Conservation (phyloP, 2,797 vertebrate species). For the Etheostoma perlongum region DNA sequence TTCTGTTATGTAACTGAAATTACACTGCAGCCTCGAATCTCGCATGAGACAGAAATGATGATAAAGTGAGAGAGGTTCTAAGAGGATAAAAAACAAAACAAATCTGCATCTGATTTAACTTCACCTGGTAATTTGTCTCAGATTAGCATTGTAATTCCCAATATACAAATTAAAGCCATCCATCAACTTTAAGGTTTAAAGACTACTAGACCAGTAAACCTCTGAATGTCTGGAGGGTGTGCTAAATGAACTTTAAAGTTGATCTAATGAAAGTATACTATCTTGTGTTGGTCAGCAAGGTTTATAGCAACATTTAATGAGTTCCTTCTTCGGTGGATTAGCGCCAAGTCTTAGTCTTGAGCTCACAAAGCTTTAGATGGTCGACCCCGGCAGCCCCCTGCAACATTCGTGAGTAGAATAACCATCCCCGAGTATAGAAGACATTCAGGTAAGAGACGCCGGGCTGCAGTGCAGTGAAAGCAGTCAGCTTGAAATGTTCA, state of each 20-base stretch:
- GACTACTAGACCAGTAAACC: constrained; percentile 45
- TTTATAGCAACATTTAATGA: constrained; percentile 27
- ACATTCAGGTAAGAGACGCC: constrained; percentile 36
- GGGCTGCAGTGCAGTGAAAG: constrained; percentile 16
- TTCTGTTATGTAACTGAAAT: constrained; percentile 68
- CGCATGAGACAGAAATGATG: constrained; percentile 40
- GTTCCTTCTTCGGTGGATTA: constrained; percentile 26
- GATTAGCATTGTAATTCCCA: constrained; percentile 68
- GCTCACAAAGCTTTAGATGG: constrained; percentile 26
- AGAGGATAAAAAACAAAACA: constrained; percentile 1
- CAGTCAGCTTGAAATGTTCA: constrained; percentile 61
- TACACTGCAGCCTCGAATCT: constrained; percentile 51
- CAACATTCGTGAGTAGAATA: constrained; percentile 15
- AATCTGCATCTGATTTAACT: constrained; percentile 47
- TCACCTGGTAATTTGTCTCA: constrained; percentile 64
- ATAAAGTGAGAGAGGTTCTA: constrained; percentile 26
- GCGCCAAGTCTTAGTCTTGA: neutral
- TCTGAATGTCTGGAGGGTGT: constrained; percentile 35
- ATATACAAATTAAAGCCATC: constrained; percentile 66
- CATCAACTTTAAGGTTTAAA: constrained; percentile 59
- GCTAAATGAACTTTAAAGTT: constrained; percentile 51
- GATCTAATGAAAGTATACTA: constrained; percentile 33
- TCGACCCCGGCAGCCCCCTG: neutral
- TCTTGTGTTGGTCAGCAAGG: constrained; percentile 13
- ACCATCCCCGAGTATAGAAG: constrained; percentile 7